Evolutionary conservation across 2,113 vertebrate genomes (phyloP).

Genomic region (Casuarius casuarius): DNA sequence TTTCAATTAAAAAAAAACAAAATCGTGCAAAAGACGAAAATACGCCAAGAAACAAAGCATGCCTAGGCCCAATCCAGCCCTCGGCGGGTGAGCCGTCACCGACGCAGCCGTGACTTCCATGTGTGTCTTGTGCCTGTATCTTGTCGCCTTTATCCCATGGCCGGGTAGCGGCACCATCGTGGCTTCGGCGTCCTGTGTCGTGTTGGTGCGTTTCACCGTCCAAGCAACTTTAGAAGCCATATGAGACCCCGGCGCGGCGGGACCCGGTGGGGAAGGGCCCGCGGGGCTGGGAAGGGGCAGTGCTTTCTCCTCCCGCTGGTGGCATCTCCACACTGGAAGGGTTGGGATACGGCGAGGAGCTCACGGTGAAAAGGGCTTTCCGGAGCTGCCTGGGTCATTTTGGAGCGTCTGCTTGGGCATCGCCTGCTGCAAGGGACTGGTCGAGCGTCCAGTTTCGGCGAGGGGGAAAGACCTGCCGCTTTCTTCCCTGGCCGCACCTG

Average conservation of each 20-base stretch:
- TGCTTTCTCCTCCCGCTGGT: not conserved
- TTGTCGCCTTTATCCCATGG: slow-evolving; percentile 8
- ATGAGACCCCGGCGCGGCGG: slow-evolving; percentile 64
- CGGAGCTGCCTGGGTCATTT: not conserved
- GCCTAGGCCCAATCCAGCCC: not conserved
- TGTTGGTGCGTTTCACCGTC: slow-evolving; percentile 39
- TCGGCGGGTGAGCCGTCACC: not conserved
- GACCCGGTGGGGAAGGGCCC: slow-evolving; percentile 17
- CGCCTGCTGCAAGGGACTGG: not conserved
- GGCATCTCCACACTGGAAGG: not conserved
- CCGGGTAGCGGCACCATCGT: slow-evolving; percentile 25
- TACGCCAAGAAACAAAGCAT: slow-evolving; percentile 53
- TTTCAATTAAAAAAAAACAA: not conserved
- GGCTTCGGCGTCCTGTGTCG: slow-evolving; percentile 62
- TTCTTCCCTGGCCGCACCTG: not conserved
- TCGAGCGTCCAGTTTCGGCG: not conserved
- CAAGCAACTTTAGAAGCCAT: slow-evolving; percentile 82
- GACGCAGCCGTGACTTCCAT: not conserved
- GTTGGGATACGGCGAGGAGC: not conserved
- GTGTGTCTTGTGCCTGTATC: slow-evolving; percentile 44
- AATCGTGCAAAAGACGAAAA: not conserved
- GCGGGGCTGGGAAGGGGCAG: not conserved
- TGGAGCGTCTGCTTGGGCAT: rapidly evolving
- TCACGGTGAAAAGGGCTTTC: not conserved
- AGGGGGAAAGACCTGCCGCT: not conserved